Evolutionary conservation across 2,888 invertebrate species (phyloP), one percentile per base, ranked within the genome.

Genomic region (Epinotia brunnichana): DNA sequence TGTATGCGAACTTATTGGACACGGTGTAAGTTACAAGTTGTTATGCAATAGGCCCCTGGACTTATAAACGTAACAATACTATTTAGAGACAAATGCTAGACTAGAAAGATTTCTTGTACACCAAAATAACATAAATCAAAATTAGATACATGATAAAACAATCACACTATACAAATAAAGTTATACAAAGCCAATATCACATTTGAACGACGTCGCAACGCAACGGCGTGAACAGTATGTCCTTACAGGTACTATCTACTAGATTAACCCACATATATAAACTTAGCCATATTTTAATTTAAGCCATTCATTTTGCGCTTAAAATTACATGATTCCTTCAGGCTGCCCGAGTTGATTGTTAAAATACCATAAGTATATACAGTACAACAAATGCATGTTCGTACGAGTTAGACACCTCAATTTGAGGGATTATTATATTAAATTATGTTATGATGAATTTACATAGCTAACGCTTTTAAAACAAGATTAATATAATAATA

Each of bases 51-150:
- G n/a, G n/a, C n/a, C n/a, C n/a, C 9, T 56, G 29, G 15, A 15
- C 13, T 56, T 15, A 59, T 7, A 29, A 48, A 62, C 10, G 48
- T 62, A 17, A 24, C 2, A 51, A 51, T 51, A 62, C 48, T 62
- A 24, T 21, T 54, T 44, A 17, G 17, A 63, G 48, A 63, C 48
- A 51, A 63, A 29, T 29, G 29, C 15, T 24, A 51, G 62, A 63
- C 62, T 63, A 63, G 51, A 63, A 48, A 29, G 29, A 48, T 51
- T 10, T 11, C 2, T 24, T 29, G n/a, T 24, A 29, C 0, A 29
- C 4, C 29, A 44, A 24, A 51, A 24, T 19, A 41, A 41, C 13
- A 21, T 15, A 41, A 7, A 41, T 39, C 13, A 3, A 13, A 11
- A 10, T 11, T 5, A 41, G 13, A 59, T 5, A 35, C 0, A 35